Evolutionary conservation across 2,797 vertebrate genomes (phyloP), one percentile per base, ranked within the genome.

Genomic region (Masticophis lateralis): DNA sequence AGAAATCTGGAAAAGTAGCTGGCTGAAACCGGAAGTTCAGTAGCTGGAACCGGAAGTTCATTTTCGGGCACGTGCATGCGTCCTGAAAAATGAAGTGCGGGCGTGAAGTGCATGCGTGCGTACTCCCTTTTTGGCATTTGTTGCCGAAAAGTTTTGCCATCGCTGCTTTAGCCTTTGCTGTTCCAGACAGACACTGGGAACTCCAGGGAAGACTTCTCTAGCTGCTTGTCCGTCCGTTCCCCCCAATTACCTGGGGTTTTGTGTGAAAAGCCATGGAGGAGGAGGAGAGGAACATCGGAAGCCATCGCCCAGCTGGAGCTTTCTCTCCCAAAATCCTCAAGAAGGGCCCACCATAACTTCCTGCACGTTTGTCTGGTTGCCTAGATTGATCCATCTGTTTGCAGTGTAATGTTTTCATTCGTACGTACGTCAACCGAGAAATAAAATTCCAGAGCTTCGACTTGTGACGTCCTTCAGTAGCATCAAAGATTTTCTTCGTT

Each of bases 311-410:
- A 43, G 74, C 8, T 11, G 37, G 37, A 43, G 10, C 47, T 51
- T 13, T 25, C 37, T 47, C 25, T 47, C 37, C 1, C 22, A 12
- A 47, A 43, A 25, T 37, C 69, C 32, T 8, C 32, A 20, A 74
- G 32, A 37, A 74, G 16, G 0, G 7, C 32, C 4, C 37, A 0
- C 9, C 1, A 0, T 12, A 51, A 9, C 10, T 1, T 63, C 57
- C 69, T 47, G 93, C 90, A 93, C 86, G 93, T 57, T 83, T 89
- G 18, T 57, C 14, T 83, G 43, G 61, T 51, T 47, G 60, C 5
- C 32, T n/a, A 1, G 14, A 12, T 66, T 6, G 12, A 56, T 51
- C 90, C 5, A 56, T 51, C 93, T 12, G 2, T 47, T 66, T 79
- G 16, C 32, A 11, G 0, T 86, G 87, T 51, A 22, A 66, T 86